phyloP scores from a whole-genome alignment of 2,113 vertebrate genomes.

The Mystacornis crossleyi region DNA sequence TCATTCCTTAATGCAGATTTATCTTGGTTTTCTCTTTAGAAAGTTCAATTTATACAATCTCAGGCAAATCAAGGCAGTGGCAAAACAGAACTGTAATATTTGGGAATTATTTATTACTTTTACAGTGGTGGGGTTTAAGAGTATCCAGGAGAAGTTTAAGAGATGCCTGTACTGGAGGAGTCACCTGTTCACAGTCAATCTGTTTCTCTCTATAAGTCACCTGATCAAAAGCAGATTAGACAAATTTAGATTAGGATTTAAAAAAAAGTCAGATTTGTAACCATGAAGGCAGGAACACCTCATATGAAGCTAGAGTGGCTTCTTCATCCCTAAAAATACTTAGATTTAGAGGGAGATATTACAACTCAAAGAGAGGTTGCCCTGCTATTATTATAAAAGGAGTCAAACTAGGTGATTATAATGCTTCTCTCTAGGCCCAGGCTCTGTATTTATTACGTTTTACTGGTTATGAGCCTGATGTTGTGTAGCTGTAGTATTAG shows the following conservation, averaged over 20 bases:
- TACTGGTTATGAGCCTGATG: neutral
- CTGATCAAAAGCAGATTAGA: neutral
- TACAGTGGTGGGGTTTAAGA: neutral
- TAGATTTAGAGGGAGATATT: neutral
- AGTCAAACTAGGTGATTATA: neutral
- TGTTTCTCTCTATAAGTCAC: neutral
- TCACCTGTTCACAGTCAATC: neutral
- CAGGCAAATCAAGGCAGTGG: neutral
- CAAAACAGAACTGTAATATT: neutral
- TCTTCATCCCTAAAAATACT: neutral
- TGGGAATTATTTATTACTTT: neutral
- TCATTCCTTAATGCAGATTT: neutral
- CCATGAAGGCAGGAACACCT: neutral
- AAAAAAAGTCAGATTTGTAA: neutral
- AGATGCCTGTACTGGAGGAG: neutral
- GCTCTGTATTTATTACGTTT: neutral
- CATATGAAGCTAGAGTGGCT: neutral
- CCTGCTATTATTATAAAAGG: neutral
- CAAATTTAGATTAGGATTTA: neutral
- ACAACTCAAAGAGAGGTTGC: neutral
- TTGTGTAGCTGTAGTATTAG: neutral
- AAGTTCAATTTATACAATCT: accelerated
- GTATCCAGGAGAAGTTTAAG: neutral
- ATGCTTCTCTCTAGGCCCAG: neutral
- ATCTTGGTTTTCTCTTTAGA: neutral